Evolutionary conservation across 1,140 invertebrate species (phyloP).

Genomic region (Neuroterus valhalla): DNA sequence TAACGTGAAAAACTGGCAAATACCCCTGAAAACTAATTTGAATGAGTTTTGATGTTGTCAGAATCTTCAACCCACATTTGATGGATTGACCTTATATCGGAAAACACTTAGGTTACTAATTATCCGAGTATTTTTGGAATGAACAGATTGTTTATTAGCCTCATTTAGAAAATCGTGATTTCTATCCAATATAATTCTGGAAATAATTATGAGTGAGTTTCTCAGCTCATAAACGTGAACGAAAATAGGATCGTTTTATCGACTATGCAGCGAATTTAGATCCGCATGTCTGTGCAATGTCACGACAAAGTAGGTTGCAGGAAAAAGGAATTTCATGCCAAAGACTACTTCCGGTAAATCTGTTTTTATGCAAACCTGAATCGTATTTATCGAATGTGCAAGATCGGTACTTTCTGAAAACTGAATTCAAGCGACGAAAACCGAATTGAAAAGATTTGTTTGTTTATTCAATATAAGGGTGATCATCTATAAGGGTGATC

Average conservation of each 20-base stretch:
- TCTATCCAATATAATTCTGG: conserved; percentile 1
- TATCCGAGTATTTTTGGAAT: neutral
- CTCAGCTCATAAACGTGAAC: neutral
- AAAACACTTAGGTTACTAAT: too few species aligned
- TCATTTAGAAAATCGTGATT: conserved; percentile 2
- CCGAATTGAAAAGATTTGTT: neutral
- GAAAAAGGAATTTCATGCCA: conserved; percentile 9
- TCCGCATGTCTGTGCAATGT: conserved; percentile 11
- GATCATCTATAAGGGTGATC: too few species aligned
- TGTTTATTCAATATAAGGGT: too few species aligned
- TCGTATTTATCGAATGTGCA: neutral
- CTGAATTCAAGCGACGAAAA: neutral
- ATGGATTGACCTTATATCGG: too few species aligned
- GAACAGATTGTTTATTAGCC: neutral
- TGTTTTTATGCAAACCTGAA: conserved; percentile 20
- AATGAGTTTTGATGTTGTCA: too few species aligned
- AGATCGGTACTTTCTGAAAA: neutral
- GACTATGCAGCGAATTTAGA: neutral
- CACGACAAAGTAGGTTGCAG: neutral
- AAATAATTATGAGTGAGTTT: conserved; percentile 7
- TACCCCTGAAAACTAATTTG: too few species aligned
- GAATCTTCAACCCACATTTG: too few species aligned
- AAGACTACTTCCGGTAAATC: conserved; percentile 21
- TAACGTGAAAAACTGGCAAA: too few species aligned
- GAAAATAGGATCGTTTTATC: conserved; percentile 1